Percentiles rank a stretch among this genome's conserved stretches.
Evolutionary conservation across 2,888 invertebrate genomes (phyloP).

Genomic region (Schrankia costaestrigalis): DNA sequence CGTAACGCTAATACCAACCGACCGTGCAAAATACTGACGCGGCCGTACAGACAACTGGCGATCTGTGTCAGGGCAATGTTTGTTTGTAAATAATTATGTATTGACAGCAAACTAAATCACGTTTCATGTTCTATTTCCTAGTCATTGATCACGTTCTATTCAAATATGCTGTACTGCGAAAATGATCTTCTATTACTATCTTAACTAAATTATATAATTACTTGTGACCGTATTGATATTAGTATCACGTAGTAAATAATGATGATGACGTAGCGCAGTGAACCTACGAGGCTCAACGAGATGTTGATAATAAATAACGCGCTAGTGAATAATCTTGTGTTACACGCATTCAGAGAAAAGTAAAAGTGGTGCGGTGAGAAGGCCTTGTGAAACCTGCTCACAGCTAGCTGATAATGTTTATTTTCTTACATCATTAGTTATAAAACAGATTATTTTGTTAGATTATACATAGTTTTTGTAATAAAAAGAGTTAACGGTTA

Average conservation of each 20-base stretch:
- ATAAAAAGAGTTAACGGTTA: conserved; percentile 41
- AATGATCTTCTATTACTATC: conserved; percentile 3
- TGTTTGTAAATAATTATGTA: conserved; percentile 68
- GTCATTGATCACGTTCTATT: conserved; percentile 37
- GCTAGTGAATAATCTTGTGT: conserved; percentile 29
- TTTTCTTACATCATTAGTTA: conserved; percentile 40
- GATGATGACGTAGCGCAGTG: too few species aligned
- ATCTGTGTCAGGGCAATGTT: conserved; percentile 70
- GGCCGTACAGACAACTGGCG: conserved; percentile 33
- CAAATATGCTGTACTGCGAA: conserved; percentile 1
- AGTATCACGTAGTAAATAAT: too few species aligned
- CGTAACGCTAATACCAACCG: conserved; percentile 57
- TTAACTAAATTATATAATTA: conserved; percentile 6
- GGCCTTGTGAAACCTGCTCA: conserved; percentile 39
- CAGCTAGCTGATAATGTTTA: conserved; percentile 18
- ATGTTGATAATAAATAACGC: conserved; percentile 17
- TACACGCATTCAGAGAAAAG: conserved; percentile 60
- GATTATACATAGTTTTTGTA: conserved; percentile 1
- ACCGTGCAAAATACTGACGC: conserved; percentile 43
- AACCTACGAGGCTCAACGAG: conserved; percentile 11
- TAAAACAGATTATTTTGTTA: conserved; percentile 10
- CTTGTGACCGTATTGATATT: too few species aligned
- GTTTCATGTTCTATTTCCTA: conserved; percentile 42
- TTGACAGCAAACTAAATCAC: conserved; percentile 42
- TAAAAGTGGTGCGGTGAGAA: conserved; percentile 65